Percentiles rank a stretch among this genome's conserved stretches.
phyloP scores from a whole-genome alignment of 2,888 invertebrate genomes.

The Eulithis prunata region DNA sequence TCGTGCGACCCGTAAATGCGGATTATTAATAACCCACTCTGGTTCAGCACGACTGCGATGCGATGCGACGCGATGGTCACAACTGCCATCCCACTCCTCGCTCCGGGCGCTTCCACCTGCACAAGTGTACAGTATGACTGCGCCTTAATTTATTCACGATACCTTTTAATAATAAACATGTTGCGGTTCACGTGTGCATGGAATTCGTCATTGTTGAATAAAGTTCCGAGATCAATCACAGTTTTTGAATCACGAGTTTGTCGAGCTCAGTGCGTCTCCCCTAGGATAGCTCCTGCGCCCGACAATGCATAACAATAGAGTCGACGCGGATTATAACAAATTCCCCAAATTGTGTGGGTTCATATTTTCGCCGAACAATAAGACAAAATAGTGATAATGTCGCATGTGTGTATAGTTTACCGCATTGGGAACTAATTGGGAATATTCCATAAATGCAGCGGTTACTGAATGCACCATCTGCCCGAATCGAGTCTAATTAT shows the following conservation, averaged over 20 bases:
- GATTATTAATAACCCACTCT: slow-evolving; percentile 82
- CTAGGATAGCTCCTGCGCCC: slow-evolving; percentile 55
- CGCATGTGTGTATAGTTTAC: slow-evolving; percentile 78
- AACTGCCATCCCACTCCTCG: slow-evolving; percentile 67
- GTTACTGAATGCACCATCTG: slow-evolving; percentile 78
- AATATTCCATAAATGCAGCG: slow-evolving; percentile 73
- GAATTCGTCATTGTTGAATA: slow-evolving; percentile 42
- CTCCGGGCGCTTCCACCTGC: slow-evolving; percentile 77
- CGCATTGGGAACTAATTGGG: slow-evolving; percentile 82
- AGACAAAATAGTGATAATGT: slow-evolving; percentile 81
- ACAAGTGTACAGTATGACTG: slow-evolving; percentile 53
- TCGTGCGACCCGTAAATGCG: slow-evolving; percentile 80
- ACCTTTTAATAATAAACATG: slow-evolving; percentile 64
- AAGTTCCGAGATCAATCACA: slow-evolving; percentile 60
- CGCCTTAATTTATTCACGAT: slow-evolving; percentile 67
- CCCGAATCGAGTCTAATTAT: slow-evolving; percentile 48
- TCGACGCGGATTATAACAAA: slow-evolving; percentile 79
- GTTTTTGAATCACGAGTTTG: slow-evolving; percentile 64
- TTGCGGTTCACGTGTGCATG: slow-evolving; percentile 44
- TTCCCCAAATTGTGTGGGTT: slow-evolving; percentile 82
- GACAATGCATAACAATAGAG: slow-evolving; percentile 76
- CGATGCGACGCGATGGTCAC: slow-evolving; percentile 50
- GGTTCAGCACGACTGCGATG: slow-evolving; percentile 58
- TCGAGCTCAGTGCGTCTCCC: slow-evolving; percentile 58
- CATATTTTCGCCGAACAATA: slow-evolving; percentile 79